Evolutionary conservation across 30 jellyfish, hydroid and myxozoan genomes (phyloP), one percentile per base, ranked within the genome.

Genomic region (Nemopilema nomurai): DNA sequence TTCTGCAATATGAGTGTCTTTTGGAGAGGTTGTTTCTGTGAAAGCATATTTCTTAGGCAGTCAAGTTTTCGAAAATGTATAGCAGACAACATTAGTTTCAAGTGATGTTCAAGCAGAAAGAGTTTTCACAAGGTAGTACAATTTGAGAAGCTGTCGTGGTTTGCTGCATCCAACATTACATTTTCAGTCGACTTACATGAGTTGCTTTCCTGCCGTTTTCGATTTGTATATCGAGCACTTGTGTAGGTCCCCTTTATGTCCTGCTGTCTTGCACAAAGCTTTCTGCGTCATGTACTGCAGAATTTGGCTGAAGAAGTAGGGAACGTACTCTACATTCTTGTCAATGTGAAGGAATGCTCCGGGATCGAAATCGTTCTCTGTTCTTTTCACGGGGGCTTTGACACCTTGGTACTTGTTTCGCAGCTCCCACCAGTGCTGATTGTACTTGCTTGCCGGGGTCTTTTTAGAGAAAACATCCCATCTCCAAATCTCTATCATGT

Each of bases 321-420:
- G 85, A 21, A 91, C 51, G 69, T 91, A 91, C 71, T 91, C 97
- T 16, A 89, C 80, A 64, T 91, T 91, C 32, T 91, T 95, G 16
- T 95, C 96, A 23, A 91, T 91, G 62, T 91, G 97, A 24, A 86
- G 74, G 53, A 91, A 91, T 1, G 91, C 74, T 4, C 97, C 97
- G 8, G 97, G 96, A 62, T 91, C 97, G 52, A 91, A 91, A 18
- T 75, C 79, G 9, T 69, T 53, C 62, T 91, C 96, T 0, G 87
- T 22, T 50, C 90, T 84, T 31, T 69, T 69, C 7, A 70, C 67
- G 0, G 96, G 96, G 50, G 89, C 81, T 49, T 80, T 82, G 17
- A 91, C 84, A 13, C 97, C 97, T 76, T 76, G 91, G 67, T 51
- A 27, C 49, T 80, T 69, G 49, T 67, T 62, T 21, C 94, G 28